Evolutionary conservation across 2,888 invertebrate species (phyloP), one percentile per base, ranked within the genome.

Genomic region (Cyaniris semiargus): DNA sequence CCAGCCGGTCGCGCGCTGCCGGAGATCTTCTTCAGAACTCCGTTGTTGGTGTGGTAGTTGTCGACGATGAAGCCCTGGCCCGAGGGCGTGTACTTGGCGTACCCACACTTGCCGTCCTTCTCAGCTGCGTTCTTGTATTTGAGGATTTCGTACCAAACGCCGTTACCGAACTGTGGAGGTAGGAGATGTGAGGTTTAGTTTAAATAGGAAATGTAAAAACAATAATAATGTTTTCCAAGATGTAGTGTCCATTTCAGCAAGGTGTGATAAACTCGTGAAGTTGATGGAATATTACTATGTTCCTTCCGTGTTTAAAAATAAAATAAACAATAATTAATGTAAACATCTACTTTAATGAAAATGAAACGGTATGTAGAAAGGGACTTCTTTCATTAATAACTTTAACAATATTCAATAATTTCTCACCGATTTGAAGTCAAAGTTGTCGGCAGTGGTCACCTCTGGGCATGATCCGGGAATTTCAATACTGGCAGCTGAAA

Each of bases 11-110:
- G 89, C 23, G 89, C 90, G 0, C 87, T 86, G 0, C 94, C 93
- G 21, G 90, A 90, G 21, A 92, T 85, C 79, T 78, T 85, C 2
- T 83, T 84, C 80, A 88, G 86, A 31, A 90, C 89, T 1, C 87
- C 88, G 8, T 89, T 83, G 1, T 89, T 82, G 2, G 92, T 85
- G 53, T 91, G 88, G 0, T 83, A 83, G 82, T 93, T 92, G 85
- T 88, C 91, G 13, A 93, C 86, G 56, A 86, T 89, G 60, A 92
- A 83, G 0, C 84, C 81, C 1, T 90, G 88, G 0, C 89, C 94
- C 0, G 92, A 92, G n/a, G 90, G 85, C 0, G 87, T 91, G 88
- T 96, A 96, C 80, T 95, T 94, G 0, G 96, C 95, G 8, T 94
- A 93, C 0, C 82, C 78, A 60, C 84, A 84, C 34, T 80, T 78